phyloP scores from a whole-genome alignment of 2,797 vertebrate species.

The Myotis myotis region DNA sequence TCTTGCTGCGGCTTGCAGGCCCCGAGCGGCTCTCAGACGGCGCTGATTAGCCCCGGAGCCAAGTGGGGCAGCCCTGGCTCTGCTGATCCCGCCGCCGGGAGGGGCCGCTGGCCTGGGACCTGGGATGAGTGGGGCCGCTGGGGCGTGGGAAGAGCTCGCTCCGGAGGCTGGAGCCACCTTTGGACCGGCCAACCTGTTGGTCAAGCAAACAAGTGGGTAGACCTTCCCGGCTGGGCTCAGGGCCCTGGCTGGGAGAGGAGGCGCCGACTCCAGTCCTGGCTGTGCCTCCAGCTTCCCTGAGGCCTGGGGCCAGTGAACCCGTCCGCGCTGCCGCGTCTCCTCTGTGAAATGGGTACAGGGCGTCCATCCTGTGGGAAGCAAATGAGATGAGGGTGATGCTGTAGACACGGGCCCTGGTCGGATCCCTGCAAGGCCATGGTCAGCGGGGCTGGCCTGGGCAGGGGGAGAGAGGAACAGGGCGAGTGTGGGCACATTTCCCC shows the following conservation, averaged over 20 bases:
- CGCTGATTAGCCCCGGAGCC: constrained; percentile 77
- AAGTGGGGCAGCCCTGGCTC: constrained; percentile 66
- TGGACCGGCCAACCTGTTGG: neutral
- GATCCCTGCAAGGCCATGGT: too few species aligned
- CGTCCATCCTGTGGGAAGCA: too few species aligned
- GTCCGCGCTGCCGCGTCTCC: neutral
- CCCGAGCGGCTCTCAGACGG: constrained; percentile 60
- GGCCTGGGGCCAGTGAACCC: too few species aligned
- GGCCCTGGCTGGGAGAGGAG: neutral
- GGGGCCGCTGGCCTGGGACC: neutral
- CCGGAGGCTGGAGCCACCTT: neutral
- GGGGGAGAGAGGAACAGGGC: too few species aligned
- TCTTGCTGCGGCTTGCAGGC: constrained; percentile 76
- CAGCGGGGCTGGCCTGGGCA: too few species aligned
- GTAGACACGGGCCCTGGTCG: too few species aligned
- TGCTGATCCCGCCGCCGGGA: constrained; percentile 54
- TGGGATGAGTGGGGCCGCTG: neutral
- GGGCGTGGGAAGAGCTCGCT: neutral
- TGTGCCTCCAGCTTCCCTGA: neutral
- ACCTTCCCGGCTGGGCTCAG: neutral
- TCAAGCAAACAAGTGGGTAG: neutral
- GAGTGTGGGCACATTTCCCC: too few species aligned
- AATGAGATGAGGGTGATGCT: fast-evolving
- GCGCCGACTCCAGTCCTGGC: neutral
- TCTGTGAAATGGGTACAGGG: neutral